Base-by-base conservation (phyloP, 2,888 invertebrate species). In the Drosophila koepferae region DNA sequence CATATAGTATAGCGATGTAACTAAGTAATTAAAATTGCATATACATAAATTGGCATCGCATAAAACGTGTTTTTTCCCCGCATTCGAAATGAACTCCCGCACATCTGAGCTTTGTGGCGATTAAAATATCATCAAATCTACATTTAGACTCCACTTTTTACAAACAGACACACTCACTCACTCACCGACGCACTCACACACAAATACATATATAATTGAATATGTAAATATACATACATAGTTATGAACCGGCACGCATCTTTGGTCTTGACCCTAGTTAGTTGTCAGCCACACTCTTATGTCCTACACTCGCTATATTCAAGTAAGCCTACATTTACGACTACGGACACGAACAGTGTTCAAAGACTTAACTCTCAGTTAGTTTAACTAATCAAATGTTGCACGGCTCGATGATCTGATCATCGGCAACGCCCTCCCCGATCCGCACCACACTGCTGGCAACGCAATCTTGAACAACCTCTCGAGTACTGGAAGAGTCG, bases 301-400 rank as follows among this genome's bases (percentile, higher is more conserved):
- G 64, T 34, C 68, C 43, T 67, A 67, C 28, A 20, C 31, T 69
- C n/a, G 40, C 56, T 40, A 68, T 51, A 62, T 16, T 53, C 28
- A 48, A 56, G 66, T 44, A 63, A 61, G n/a, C 53, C 67, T 83
- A 87, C 64, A 49, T 53, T 68, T 83, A 85, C 61, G 41, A 66
- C 90, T 85, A 90, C 74, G 75, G 75, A 89, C 86, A 89, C 90
- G 85, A 81, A 89, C 70, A 81, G 90, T 81, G 86, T 89, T 80
- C 72, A 63, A 86, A 86, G 86, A 86, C 86, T 86, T 86, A 75
- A 72, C 75, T 86, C 86, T 86, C 86, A 71, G 77, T 85, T 87
- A 86, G 90, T 73, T 76, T 56, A 55, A 70, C 75, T 86, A 90
- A 88, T 86, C 77, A 89, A 67, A 67, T 65, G 64, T 68, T 63